These are phyloP conservation scores for Galerucella nymphaeae DNA, from an alignment of 2,888 invertebrate species.

Conservation along the genomic window DNA sequence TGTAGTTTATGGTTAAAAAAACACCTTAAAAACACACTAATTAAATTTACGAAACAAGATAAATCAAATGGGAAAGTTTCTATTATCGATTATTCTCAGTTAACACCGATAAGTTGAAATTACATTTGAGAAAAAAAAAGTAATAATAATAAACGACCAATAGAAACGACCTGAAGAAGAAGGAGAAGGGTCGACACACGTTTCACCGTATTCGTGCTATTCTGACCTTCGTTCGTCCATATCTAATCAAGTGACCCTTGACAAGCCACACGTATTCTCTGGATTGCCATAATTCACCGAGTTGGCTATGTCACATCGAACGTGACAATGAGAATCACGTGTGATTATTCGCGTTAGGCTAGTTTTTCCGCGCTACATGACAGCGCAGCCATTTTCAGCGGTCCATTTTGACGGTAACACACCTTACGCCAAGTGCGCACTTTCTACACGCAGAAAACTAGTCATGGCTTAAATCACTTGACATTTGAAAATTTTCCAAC, in stretches of 20 bases:
- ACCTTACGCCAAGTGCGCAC: slow-evolving; percentile 5
- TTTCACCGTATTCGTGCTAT: slow-evolving; percentile 58
- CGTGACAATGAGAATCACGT: slow-evolving; percentile 62
- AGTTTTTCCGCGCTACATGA: slow-evolving; percentile 36
- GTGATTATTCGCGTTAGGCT: slow-evolving; percentile 54
- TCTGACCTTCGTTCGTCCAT: slow-evolving; percentile 59
- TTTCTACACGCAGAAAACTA: slow-evolving; percentile 16
- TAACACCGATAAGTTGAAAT: slow-evolving; percentile 17
- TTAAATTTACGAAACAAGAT: not conserved
- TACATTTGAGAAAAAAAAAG: slow-evolving; percentile 1
- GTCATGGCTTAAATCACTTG: no score
- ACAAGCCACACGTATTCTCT: slow-evolving; percentile 61
- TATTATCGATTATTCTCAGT: not conserved
- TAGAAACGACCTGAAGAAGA: slow-evolving; percentile 2
- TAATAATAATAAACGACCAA: slow-evolving; percentile 2
- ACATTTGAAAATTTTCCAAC: no score
- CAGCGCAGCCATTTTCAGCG: slow-evolving; percentile 29
- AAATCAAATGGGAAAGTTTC: not conserved
- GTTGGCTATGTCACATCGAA: slow-evolving; percentile 61
- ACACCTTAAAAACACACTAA: not conserved
- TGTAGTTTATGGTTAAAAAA: not conserved
- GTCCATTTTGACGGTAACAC: slow-evolving; percentile 24
- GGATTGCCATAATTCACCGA: slow-evolving; percentile 59
- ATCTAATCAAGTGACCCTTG: slow-evolving; percentile 62
- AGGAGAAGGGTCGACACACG: slow-evolving; percentile 53